Evolutionary conservation across 2,888 invertebrate species (phyloP).

Genomic region (Lydus trimaculatus): DNA sequence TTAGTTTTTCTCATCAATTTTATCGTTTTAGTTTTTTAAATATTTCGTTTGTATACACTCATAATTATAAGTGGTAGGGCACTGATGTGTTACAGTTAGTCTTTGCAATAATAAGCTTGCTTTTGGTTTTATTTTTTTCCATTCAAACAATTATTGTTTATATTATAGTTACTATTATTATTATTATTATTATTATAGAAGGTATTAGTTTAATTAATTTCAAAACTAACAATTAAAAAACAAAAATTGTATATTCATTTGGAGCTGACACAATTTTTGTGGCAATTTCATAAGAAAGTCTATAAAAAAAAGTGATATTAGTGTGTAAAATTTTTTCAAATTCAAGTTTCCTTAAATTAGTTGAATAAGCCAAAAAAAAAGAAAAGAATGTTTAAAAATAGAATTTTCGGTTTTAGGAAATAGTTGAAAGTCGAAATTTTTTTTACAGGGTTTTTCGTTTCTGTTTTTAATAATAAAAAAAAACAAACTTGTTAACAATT

Average conservation of each 20-base stretch:
- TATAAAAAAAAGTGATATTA: conserved; percentile 34
- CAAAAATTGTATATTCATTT: neutral
- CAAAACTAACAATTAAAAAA: conserved; percentile 24
- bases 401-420: conserved; percentile 10
- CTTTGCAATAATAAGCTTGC: neutral
- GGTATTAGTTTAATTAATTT: conserved; percentile 16
- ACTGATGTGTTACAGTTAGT: neutral
- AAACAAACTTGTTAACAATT: conserved; percentile 11
- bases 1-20: neutral
- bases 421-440: neutral
- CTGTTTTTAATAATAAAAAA: neutral
- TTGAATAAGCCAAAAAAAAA: conserved; percentile 19
- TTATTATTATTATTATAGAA: neutral
- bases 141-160: conserved; percentile 4
- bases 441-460: neutral
- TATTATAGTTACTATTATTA: conserved; percentile 10
- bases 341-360: conserved; percentile 18
- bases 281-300: conserved; percentile 18
- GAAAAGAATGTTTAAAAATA: too few relatives aligned
- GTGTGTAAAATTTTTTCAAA: conserved; percentile 28
- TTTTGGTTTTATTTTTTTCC: conserved; percentile 2
- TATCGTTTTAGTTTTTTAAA: neutral
- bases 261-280: conserved; percentile 21
- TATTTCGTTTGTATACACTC: neutral
- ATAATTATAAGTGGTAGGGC: neutral